Percentiles rank a stretch among this genome's conserved stretches.
These are phyloP conservation scores for Pterois miles DNA, from an alignment of 2,797 vertebrate genomes.

Conservation along the genomic window DNA sequence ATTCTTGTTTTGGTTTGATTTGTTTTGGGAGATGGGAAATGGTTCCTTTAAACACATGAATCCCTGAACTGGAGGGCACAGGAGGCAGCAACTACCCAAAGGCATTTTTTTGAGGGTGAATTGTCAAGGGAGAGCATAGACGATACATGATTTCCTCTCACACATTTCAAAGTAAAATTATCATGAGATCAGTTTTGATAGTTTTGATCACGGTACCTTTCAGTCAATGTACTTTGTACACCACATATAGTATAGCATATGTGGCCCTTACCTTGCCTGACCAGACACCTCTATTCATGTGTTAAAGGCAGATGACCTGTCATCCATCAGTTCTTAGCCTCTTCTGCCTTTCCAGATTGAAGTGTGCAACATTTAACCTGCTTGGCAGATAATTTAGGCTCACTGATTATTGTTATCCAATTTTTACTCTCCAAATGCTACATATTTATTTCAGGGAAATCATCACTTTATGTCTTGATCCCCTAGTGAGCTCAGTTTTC, in stretches of 20 bases:
- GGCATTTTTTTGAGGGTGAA: neutral
- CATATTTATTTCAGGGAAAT: no score
- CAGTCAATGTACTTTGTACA: neutral
- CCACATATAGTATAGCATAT: neutral
- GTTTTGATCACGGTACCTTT: no score
- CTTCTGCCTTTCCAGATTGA: neutral
- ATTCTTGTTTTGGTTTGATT: neutral
- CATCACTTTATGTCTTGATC: no score
- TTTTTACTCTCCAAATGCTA: no score
- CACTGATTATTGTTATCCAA: no score
- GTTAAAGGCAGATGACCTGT: no score
- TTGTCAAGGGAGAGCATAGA: neutral
- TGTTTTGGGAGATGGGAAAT: neutral
- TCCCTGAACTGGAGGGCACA: neutral
- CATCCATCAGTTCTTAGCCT: no score
- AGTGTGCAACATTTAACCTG: neutral
- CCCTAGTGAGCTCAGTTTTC: no score
- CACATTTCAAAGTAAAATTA: constrained; percentile 17
- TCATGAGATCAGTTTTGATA: neutral
- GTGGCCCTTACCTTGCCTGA: no score
- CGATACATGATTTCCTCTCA: neutral
- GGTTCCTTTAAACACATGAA: neutral
- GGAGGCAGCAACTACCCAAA: neutral
- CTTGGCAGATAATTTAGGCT: neutral
- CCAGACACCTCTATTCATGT: no score